Conservation (phyloP, 2,888 invertebrate species). For the Orchestes rusci region DNA sequence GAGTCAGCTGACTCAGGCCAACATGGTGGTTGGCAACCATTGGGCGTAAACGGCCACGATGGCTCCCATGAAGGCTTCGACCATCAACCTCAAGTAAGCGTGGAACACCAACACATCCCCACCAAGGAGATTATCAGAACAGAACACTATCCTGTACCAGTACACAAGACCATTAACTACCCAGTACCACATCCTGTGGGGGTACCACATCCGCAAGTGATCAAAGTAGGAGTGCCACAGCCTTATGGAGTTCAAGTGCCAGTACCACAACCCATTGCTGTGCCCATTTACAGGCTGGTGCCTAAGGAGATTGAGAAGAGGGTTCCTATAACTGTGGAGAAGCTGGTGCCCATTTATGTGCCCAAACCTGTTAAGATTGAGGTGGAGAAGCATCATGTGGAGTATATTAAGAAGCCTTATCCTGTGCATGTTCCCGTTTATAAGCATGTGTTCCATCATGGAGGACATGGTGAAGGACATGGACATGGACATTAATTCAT, state of each 20-base stretch:
- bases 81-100: conserved; percentile 45
- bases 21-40: conserved; percentile 21
- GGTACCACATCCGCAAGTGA: conserved; percentile 61
- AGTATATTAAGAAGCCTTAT: conserved; percentile 58
- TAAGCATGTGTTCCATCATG: conserved; percentile 61
- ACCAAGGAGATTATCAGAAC: conserved; percentile 59
- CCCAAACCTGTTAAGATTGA: conserved; percentile 70
- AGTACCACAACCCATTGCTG: conserved; percentile 64
- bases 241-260: conserved; percentile 66
- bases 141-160: conserved; percentile 61
- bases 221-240: conserved; percentile 66
- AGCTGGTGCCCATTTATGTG: conserved; percentile 62
- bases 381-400: conserved; percentile 66
- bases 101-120: conserved; percentile 49
- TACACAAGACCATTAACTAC: conserved; percentile 64
- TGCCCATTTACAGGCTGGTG: conserved; percentile 66
- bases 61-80: conserved; percentile 42
- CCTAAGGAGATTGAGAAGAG: conserved; percentile 65
- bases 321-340: conserved; percentile 67
- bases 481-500: conserved; percentile 13
- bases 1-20: conserved; percentile 29
- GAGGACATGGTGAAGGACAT: conserved; percentile 25
- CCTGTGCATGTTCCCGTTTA: conserved; percentile 67
- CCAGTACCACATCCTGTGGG: conserved; percentile 69
- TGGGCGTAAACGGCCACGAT: conserved; percentile 28